Evolutionary conservation across 2,797 vertebrate species (phyloP).

Genomic region (Crenuchus spilurus): DNA sequence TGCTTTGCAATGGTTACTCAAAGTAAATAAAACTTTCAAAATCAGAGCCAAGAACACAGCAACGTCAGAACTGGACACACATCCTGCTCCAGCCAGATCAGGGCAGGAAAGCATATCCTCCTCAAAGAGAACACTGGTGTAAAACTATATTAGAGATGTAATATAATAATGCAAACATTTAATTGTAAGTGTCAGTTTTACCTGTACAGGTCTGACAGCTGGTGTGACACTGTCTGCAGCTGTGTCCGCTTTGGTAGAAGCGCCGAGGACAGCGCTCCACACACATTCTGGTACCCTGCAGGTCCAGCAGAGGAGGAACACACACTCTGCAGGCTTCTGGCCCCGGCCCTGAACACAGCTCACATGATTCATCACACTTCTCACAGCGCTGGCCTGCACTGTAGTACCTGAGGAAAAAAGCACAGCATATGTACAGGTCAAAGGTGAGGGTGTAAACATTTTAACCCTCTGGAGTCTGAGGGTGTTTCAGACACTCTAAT

Average conservation of each 20-base stretch:
- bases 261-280: conserved; percentile 69
- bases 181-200: conserved; percentile 23
- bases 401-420: conserved; percentile 66
- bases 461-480: no score
- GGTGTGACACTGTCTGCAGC: conserved; percentile 71
- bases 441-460: no score
- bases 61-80: neutral
- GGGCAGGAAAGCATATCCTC: neutral
- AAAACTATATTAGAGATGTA: neutral
- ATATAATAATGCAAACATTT: neutral
- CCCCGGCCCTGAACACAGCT: conserved; percentile 68
- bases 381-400: conserved; percentile 68
- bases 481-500: no score
- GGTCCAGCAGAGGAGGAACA: conserved; percentile 65
- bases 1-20: neutral
- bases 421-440: neutral
- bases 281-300: conserved; percentile 74
- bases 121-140: neutral
- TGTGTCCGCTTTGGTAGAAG: conserved; percentile 65
- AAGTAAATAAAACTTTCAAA: neutral
- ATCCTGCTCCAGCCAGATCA: neutral
- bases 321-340: conserved; percentile 72
- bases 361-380: conserved; percentile 72
- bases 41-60: neutral
- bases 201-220: conserved; percentile 80